Evolutionary conservation across 2,797 vertebrate genomes (phyloP).

Genomic region (Eutrigla gurnardus): DNA sequence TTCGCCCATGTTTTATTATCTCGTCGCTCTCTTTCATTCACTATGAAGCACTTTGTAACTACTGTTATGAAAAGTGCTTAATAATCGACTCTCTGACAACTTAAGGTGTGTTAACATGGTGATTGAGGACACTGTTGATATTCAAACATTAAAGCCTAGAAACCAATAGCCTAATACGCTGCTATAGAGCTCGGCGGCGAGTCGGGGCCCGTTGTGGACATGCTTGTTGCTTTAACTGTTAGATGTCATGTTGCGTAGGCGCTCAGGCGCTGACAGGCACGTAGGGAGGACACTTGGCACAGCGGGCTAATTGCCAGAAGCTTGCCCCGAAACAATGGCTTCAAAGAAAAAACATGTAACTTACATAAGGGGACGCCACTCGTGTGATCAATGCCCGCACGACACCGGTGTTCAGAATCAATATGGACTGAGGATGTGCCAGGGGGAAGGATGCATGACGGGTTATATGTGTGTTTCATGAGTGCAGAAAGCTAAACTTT

Average conservation of each 20-base stretch:
- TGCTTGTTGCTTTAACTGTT: slow-evolving; percentile 35
- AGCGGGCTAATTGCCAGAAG: slow-evolving; percentile 43
- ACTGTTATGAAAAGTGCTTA: slow-evolving; percentile 28
- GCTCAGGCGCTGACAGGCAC: slow-evolving; percentile 32
- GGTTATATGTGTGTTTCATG: slow-evolving; percentile 9
- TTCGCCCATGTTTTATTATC: not conserved
- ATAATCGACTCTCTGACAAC: slow-evolving; percentile 51
- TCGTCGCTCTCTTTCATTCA: slow-evolving; percentile 1
- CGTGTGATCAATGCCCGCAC: slow-evolving; percentile 29
- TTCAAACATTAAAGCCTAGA: slow-evolving; percentile 37
- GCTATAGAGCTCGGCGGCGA: slow-evolving; percentile 21
- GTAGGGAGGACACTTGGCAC: slow-evolving; percentile 48
- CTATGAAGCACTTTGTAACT: slow-evolving; percentile 19
- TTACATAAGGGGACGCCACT: slow-evolving; percentile 39
- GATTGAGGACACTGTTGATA: slow-evolving; percentile 37
- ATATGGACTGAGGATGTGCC: slow-evolving; percentile 29
- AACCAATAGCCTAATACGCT: slow-evolving; percentile 14
- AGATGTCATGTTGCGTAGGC: slow-evolving; percentile 40
- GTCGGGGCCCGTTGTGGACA: slow-evolving; percentile 43
- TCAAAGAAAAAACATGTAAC: slow-evolving; percentile 35
- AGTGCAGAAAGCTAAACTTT: slow-evolving; percentile 42
- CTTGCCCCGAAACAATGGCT: slow-evolving; percentile 48
- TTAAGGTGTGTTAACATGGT: not conserved
- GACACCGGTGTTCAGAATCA: slow-evolving; percentile 47
- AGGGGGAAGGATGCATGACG: slow-evolving; percentile 18